Base-by-base conservation (phyloP, 2,888 invertebrate species). In the Oligia latruncula region DNA sequence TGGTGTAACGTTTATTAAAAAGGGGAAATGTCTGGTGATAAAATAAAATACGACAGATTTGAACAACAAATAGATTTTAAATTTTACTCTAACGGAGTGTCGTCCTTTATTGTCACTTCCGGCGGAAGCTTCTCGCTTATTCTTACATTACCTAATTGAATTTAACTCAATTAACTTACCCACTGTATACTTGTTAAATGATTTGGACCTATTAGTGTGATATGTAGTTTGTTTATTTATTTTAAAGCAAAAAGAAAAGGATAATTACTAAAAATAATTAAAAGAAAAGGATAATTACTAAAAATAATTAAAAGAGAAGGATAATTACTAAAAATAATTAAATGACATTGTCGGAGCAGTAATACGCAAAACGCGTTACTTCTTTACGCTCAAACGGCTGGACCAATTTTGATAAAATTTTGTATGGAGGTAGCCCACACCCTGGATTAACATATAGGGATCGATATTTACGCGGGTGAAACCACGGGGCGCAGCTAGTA, bases 121-220 rank as follows among this genome's bases (percentile, higher is more conserved):
- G 92, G 88, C 91, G 91, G 92, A 92, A 90, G 77, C 66, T 60
- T 62, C 71, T 74, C 82, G 75, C 88, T 87, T 90, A 88, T 91
- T 91, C 93, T 93, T 91, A 88, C 88, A 85, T 88, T 35, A 64
- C 64, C n/a, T 64, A 92, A 92, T 93, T 93, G 92, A 92, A 93
- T 93, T 92, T 92, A 90, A 92, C 92, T 93, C 92, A 93, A 94
- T 95, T 94, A 93, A 88, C 89, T 84, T 81, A 74, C 52, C 60
- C 78, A 70, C 68, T 76, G 67, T 82, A 52, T 20, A 71, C 49
- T 55, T 68, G 64, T 78, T 60, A 52, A 70, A 74, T 70, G 64
- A 77, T 75, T 66, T 9, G 35, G 35, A 4, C 8, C 11, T 46
- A 35, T 23, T 23, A 55, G 15, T 23, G 60, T 43, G 71, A n/a